A percentile compares a stretch with the other conserved stretches of the same genome.
Conservation (phyloP, 2,797 vertebrate species). For the Onychomys torridus region DNA sequence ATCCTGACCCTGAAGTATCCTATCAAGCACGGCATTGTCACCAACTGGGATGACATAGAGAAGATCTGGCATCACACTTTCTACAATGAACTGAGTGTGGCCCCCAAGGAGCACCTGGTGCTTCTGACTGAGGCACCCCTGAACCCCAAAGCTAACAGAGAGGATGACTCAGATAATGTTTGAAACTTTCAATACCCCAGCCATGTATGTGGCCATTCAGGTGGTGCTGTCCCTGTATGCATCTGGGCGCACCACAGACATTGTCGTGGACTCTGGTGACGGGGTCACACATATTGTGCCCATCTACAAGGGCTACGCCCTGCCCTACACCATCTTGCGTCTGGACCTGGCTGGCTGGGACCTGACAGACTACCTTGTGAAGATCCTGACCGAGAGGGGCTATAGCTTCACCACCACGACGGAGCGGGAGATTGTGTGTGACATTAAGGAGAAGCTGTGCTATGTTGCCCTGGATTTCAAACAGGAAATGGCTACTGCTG, state of each 20-base stretch:
- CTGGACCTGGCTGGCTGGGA: conserved; percentile 91
- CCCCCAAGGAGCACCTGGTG: conserved; percentile 93
- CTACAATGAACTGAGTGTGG: conserved; percentile 94
- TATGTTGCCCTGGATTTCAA: conserved; percentile 93
- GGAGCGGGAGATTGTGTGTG: conserved; percentile 92
- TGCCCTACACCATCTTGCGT: conserved; percentile 91
- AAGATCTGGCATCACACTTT: conserved; percentile 96
- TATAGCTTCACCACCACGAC: conserved; percentile 95
- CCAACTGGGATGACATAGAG: conserved; percentile 95
- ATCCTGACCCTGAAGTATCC: conserved; percentile 90
- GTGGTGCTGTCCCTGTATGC: conserved; percentile 89
- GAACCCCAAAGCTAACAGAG: conserved; percentile 89
- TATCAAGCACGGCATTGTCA: conserved; percentile 88
- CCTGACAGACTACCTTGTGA: conserved; percentile 94
- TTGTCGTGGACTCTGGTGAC: conserved; percentile 92
- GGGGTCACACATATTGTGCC: conserved; percentile 91
- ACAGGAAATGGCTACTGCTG: conserved; percentile 93
- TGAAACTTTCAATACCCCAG: conserved; percentile 91
- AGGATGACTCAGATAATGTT: conserved; percentile 95
- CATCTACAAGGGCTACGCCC: conserved; percentile 91
- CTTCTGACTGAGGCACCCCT: conserved; percentile 93
- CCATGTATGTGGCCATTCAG: conserved; percentile 91
- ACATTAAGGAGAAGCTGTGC: conserved; percentile 93
- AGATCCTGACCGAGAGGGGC: conserved; percentile 93
- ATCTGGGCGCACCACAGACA: conserved; percentile 90